Percentiles rank a stretch among this genome's conserved stretches.
These are phyloP conservation scores for Sinosuthora webbiana DNA, from an alignment of 2,113 vertebrate genomes.

Conservation along the genomic window DNA sequence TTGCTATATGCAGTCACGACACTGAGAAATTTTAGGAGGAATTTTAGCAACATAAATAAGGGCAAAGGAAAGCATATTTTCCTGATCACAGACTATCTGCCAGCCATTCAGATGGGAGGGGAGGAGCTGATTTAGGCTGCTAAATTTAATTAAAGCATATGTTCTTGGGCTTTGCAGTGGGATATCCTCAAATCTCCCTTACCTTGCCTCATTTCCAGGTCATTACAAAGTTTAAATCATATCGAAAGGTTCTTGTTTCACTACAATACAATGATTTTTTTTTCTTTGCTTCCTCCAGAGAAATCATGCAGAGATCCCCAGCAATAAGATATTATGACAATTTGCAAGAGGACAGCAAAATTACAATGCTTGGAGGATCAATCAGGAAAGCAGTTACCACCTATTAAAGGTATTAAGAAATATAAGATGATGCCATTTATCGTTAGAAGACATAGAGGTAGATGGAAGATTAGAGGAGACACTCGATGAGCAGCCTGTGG, in stretches of 20 bases:
- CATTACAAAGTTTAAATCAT: neutral
- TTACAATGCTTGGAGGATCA: neutral
- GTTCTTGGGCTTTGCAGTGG: neutral
- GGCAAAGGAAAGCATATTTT: conserved; percentile 32
- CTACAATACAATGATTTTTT: neutral
- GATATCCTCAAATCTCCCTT: conserved; percentile 12
- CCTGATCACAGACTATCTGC: conserved; percentile 21
- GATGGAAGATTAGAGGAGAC: neutral
- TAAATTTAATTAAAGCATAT: conserved; percentile 64
- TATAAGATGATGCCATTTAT: neutral
- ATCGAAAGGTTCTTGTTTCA: neutral
- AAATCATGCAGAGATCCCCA: neutral
- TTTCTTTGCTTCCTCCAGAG: neutral
- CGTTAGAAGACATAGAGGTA: neutral
- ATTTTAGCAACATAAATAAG: conserved; percentile 50
- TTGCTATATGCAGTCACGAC: conserved; percentile 13
- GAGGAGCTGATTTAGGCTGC: conserved; percentile 26
- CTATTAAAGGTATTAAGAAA: neutral
- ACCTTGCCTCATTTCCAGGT: neutral
- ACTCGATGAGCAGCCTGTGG: neutral
- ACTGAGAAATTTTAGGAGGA: conserved; percentile 38
- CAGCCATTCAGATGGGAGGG: conserved; percentile 50
- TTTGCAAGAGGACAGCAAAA: neutral
- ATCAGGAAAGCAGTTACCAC: neutral
- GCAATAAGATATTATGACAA: neutral